These are phyloP conservation scores for Dendroctonus ponderosae DNA, from an alignment of 1,140 invertebrate genomes.

Conservation along the genomic window DNA sequence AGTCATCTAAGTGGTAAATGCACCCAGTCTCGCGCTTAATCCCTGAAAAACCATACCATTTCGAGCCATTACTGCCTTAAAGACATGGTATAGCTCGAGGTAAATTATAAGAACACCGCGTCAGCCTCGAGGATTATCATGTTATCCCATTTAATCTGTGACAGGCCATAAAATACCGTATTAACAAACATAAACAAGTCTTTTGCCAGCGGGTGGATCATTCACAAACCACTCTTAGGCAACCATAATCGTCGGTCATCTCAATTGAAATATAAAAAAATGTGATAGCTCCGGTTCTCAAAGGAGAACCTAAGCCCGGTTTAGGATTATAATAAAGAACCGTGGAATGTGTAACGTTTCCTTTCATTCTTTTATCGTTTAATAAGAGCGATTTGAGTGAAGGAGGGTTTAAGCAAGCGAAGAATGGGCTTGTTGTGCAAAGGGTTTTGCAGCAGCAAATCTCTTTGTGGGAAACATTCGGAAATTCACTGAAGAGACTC, in stretches of 20 bases:
- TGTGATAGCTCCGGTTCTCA: constrained; percentile 15
- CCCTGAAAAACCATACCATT: no score
- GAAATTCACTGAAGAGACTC: no score
- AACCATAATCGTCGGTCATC: constrained; percentile 5
- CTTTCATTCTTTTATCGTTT: no score
- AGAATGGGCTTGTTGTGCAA: no score
- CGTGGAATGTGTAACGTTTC: constrained; percentile 9
- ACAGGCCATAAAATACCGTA: constrained; percentile 38
- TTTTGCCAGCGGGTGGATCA: constrained; percentile 33
- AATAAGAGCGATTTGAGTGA: no score
- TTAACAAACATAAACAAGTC: constrained; percentile 39
- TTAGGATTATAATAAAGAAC: constrained; percentile 2
- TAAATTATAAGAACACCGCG: constrained; percentile 26
- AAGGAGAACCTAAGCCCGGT: constrained; percentile 5
- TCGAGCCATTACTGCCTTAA: no score
- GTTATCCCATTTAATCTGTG: constrained; percentile 37
- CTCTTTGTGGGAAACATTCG: no score
- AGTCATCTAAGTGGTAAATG: no score
- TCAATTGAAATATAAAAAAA: constrained; percentile 19
- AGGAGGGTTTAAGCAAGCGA: no score
- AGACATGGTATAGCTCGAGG: background rate
- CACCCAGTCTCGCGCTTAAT: no score
- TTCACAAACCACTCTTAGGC: constrained; percentile 9
- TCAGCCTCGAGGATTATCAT: constrained; percentile 37
- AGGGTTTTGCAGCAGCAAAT: no score